A percentile compares a stretch with the other conserved stretches of the same genome.
phyloP scores from a whole-genome alignment of 2,888 invertebrate species.

The Alloplasta piceator region DNA sequence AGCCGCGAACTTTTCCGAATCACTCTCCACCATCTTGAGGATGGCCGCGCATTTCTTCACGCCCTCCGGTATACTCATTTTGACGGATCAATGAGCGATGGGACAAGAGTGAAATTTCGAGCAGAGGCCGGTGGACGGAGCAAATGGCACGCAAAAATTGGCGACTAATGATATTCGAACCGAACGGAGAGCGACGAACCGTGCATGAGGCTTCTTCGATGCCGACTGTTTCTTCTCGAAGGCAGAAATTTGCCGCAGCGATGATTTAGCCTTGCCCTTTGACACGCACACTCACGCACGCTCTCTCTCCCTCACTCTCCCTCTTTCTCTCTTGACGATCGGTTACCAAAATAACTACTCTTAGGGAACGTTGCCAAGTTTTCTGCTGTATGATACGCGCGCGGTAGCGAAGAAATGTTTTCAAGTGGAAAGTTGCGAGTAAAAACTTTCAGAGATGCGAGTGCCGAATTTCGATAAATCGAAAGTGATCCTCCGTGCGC shows the following conservation, averaged over 20 bases:
- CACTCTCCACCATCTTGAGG: slow-evolving; percentile 91
- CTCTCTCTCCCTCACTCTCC: slow-evolving; percentile 67
- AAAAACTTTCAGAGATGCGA: neutral
- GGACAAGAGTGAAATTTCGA: neutral
- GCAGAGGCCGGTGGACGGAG: no score
- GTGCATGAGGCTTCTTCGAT: slow-evolving; percentile 68
- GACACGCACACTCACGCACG: slow-evolving; percentile 69
- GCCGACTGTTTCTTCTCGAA: slow-evolving; percentile 74
- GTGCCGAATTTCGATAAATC: neutral
- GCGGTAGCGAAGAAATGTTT: neutral
- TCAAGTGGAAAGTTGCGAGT: neutral
- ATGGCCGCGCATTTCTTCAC: slow-evolving; percentile 94
- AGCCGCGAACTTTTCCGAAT: slow-evolving; percentile 96
- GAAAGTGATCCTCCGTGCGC: neutral
- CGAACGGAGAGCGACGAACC: slow-evolving; percentile 58
- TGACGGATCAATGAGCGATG: slow-evolving; percentile 29
- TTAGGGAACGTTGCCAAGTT: slow-evolving; percentile 50
- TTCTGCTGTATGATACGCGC: neutral
- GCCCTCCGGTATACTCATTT: slow-evolving; percentile 88
- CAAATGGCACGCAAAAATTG: no score
- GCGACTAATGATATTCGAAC: no score
- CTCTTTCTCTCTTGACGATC: slow-evolving; percentile 10
- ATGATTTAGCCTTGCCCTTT: slow-evolving; percentile 82
- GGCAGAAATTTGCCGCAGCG: slow-evolving; percentile 63
- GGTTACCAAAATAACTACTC: slow-evolving; percentile 54